These are phyloP conservation scores for Orbicella faveolata DNA, from an alignment of 64 coral and sea anemone species.

Conservation along the genomic window DNA sequence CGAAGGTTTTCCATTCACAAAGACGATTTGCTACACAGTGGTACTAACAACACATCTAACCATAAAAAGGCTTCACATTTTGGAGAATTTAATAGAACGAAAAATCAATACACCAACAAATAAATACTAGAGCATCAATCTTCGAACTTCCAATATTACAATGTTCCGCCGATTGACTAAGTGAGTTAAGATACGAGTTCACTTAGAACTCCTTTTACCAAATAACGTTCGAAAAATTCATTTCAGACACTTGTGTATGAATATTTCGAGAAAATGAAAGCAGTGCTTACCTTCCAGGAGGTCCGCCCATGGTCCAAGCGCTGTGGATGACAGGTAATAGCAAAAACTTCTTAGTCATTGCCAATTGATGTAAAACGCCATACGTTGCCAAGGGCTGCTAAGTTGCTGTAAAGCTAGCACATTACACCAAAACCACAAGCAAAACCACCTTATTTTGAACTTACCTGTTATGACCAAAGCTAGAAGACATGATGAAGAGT, in stretches of 20 bases:
- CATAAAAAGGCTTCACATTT: neutral
- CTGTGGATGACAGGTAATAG: slow-evolving; percentile 33
- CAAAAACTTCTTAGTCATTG: slow-evolving; percentile 23
- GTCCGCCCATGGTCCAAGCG: slow-evolving; percentile 58
- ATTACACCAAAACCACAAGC: neutral
- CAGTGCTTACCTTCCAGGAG: slow-evolving; percentile 62
- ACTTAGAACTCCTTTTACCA: neutral
- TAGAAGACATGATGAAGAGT: slow-evolving; percentile 43
- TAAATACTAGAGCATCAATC: slow-evolving; percentile 14
- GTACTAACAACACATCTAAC: neutral
- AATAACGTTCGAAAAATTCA: neutral
- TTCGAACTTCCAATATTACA: neutral
- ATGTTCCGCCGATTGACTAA: slow-evolving; percentile 3
- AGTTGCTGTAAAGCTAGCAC: slow-evolving; percentile 11
- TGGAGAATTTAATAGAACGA: neutral
- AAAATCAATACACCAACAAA: neutral
- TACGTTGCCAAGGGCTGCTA: slow-evolving; percentile 28
- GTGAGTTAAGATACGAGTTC: neutral
- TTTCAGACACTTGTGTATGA: neutral
- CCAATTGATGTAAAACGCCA: slow-evolving; percentile 32
- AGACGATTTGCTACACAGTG: neutral
- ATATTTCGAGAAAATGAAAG: neutral
- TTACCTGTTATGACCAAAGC: slow-evolving; percentile 67
- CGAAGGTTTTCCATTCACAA: neutral
- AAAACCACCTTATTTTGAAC: neutral